phyloP scores from a whole-genome alignment of 2,113 vertebrate species.

The Emydocephalus ijimae region DNA sequence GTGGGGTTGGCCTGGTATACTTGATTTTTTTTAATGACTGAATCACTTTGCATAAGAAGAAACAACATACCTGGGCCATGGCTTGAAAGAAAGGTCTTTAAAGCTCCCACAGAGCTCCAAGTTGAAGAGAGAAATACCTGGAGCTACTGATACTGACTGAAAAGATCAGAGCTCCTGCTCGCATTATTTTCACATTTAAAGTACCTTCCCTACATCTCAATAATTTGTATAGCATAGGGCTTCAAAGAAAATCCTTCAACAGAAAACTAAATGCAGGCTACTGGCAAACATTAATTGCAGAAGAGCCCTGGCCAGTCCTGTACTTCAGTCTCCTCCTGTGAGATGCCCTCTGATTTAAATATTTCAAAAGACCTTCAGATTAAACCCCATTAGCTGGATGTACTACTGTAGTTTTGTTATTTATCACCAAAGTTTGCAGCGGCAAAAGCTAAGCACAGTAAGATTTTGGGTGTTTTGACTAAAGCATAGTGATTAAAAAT shows the following conservation, averaged over 20 bases:
- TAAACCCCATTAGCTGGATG: not conserved
- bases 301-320: not conserved
- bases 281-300: not conserved
- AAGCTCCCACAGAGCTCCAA: not conserved
- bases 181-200: not conserved
- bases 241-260: not conserved
- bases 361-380: not conserved
- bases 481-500: not conserved
- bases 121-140: not conserved
- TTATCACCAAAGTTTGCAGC: not conserved
- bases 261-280: not conserved
- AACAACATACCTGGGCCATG: not conserved
- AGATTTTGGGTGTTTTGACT: not conserved
- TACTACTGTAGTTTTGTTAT: not conserved
- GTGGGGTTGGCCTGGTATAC: not conserved
- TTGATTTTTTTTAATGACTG: not conserved
- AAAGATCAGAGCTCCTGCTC: not conserved
- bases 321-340: not conserved
- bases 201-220: not conserved
- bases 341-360: not conserved
- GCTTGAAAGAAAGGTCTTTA: not conserved
- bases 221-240: no score
- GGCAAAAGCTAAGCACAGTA: not conserved
- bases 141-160: not conserved
- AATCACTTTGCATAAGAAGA: not conserved